Percentiles rank a stretch among this genome's conserved stretches.
phyloP scores from a whole-genome alignment of 2,113 vertebrate species.

The zebrafish (Danio rerio) region DNA sequence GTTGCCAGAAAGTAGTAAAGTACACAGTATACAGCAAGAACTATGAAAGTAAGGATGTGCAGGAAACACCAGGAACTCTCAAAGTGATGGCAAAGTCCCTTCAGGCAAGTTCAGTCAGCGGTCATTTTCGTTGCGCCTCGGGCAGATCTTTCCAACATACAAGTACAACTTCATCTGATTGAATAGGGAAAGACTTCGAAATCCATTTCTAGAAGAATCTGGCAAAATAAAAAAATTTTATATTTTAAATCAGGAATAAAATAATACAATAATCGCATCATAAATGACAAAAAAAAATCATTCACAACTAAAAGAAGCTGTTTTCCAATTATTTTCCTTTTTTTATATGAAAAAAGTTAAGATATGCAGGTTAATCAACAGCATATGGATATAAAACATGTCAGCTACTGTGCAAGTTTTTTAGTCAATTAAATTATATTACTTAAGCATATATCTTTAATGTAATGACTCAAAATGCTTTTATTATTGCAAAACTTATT shows the following conservation, averaged over 20 bases:
- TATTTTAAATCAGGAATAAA: background rate
- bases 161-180: background rate
- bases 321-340: too few relatives aligned
- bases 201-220: background rate
- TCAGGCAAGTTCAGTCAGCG: background rate
- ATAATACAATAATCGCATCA: too few relatives aligned
- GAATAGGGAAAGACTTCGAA: background rate
- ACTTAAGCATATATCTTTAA: too few relatives aligned
- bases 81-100: background rate
- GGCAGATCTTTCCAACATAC: background rate
- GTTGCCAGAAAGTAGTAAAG: background rate
- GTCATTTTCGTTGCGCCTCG: background rate
- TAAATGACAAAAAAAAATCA: background rate
- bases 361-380: too few relatives aligned
- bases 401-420: too few relatives aligned
- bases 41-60: background rate
- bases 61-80: background rate
- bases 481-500: too few relatives aligned
- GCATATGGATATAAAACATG: too few relatives aligned
- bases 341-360: too few relatives aligned
- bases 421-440: too few relatives aligned
- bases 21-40: background rate
- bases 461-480: too few relatives aligned
- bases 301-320: too few relatives aligned
- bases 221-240: background rate